phyloP scores from a whole-genome alignment of 2,113 vertebrate species.

The Gopherus flavomarginatus region DNA sequence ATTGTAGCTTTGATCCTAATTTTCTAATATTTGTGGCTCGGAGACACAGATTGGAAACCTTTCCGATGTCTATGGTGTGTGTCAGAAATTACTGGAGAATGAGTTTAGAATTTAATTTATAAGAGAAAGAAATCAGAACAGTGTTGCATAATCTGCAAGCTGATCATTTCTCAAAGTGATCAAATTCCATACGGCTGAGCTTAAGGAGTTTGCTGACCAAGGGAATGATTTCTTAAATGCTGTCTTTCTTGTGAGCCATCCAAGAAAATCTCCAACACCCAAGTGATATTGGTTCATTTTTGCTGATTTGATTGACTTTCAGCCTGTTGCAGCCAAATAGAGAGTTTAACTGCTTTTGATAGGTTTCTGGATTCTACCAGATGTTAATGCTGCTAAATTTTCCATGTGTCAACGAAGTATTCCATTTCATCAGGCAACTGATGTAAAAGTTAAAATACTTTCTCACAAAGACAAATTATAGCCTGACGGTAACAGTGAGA shows the following conservation, averaged over 20 bases:
- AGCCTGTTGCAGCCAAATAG: constrained; percentile 20
- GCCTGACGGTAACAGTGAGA: background rate
- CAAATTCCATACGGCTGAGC: background rate
- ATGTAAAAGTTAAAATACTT: fast-evolving
- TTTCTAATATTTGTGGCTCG: background rate
- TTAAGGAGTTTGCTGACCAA: background rate
- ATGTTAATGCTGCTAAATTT: constrained; percentile 13
- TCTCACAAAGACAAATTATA: background rate
- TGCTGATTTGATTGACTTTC: background rate
- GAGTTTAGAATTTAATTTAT: background rate
- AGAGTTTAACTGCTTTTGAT: constrained; percentile 15
- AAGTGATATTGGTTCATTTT: background rate
- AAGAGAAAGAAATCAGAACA: background rate
- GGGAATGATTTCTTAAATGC: constrained; percentile 27
- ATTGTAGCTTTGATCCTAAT: background rate
- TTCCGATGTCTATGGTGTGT: background rate
- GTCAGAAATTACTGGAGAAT: background rate
- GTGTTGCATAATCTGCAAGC: background rate
- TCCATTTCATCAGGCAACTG: background rate
- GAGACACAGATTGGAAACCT: background rate
- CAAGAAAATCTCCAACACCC: background rate
- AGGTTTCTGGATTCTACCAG: background rate
- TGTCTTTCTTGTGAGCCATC: constrained; percentile 9
- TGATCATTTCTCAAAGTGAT: constrained; percentile 19
- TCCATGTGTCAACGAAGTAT: background rate